Evolutionary conservation across 2,113 vertebrate species (phyloP).

Genomic region (Seriola rivoliana): DNA sequence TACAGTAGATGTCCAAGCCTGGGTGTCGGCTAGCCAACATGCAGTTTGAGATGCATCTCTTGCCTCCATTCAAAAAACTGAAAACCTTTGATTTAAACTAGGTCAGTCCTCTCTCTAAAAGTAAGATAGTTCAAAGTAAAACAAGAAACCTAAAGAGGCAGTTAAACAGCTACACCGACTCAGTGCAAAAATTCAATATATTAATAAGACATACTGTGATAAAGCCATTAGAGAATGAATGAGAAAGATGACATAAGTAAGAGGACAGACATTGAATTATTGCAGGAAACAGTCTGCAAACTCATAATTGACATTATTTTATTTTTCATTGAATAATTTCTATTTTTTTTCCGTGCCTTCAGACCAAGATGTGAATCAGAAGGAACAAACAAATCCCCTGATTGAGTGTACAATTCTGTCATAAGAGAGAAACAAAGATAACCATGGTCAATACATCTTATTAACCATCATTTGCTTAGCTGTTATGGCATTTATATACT

Average conservation of each 20-base stretch:
- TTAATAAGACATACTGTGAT: background rate
- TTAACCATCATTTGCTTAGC: slow-evolving; percentile 78
- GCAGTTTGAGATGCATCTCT: background rate
- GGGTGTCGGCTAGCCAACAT: background rate
- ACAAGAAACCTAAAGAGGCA: background rate
- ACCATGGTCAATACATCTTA: slow-evolving; percentile 73
- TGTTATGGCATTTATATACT: slow-evolving; percentile 84
- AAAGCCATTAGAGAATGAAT: background rate
- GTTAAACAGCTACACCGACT: background rate
- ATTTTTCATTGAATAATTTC: slow-evolving; percentile 85
- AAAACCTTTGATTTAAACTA: no score
- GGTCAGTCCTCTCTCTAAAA: no score
- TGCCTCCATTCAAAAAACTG: background rate
- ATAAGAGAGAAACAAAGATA: slow-evolving; percentile 79
- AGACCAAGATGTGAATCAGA: slow-evolving; percentile 84
- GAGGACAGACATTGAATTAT: slow-evolving; percentile 5
- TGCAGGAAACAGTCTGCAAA: slow-evolving; percentile 63
- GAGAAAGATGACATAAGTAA: background rate
- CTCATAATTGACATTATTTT: slow-evolving; percentile 81
- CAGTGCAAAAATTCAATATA: background rate
- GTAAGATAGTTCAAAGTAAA: no score
- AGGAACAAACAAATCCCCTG: slow-evolving; percentile 83
- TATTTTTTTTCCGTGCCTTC: slow-evolving; percentile 78
- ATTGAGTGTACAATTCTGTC: slow-evolving; percentile 81
- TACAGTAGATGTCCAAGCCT: background rate